phyloP scores from a whole-genome alignment of 2,113 vertebrate species.

The Eolophus roseicapilla region DNA sequence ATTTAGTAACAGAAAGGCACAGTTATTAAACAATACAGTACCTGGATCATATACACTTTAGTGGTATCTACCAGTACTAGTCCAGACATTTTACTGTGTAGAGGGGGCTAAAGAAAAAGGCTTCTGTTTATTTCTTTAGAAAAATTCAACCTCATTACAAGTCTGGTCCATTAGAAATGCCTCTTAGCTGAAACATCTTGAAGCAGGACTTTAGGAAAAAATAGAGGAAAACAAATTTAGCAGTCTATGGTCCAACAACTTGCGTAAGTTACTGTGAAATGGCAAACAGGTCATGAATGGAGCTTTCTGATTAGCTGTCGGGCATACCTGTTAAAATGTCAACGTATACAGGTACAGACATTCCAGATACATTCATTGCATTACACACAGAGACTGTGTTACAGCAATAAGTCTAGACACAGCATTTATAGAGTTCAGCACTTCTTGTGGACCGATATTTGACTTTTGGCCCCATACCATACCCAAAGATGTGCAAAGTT shows the following conservation, averaged over 20 bases:
- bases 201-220: constrained; percentile 52
- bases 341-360: constrained; percentile 49
- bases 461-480: neutral
- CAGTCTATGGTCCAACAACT: constrained; percentile 31
- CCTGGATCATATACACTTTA: constrained; percentile 61
- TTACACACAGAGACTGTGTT: constrained; percentile 25
- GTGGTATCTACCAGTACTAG: constrained; percentile 28
- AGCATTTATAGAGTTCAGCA: constrained; percentile 65
- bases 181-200: constrained; percentile 36
- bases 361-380: constrained; percentile 51
- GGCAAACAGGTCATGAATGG: constrained; percentile 42
- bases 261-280: constrained; percentile 47
- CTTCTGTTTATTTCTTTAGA: neutral
- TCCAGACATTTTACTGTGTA: constrained; percentile 57
- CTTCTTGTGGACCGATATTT: constrained; percentile 18
- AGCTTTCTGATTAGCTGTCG: constrained; percentile 55
- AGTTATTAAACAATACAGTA: constrained; percentile 79
- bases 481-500: constrained; percentile 43
- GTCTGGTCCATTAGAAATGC: constrained; percentile 73
- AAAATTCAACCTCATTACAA: constrained; percentile 40
- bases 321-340: constrained; percentile 34
- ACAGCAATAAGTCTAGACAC: constrained; percentile 45
- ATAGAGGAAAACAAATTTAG: constrained; percentile 15
- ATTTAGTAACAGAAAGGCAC: constrained; percentile 82
- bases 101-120: constrained; percentile 34